Evolutionary conservation across 2,797 vertebrate genomes (phyloP).

Genomic region (Trichosurus vulpecula): DNA sequence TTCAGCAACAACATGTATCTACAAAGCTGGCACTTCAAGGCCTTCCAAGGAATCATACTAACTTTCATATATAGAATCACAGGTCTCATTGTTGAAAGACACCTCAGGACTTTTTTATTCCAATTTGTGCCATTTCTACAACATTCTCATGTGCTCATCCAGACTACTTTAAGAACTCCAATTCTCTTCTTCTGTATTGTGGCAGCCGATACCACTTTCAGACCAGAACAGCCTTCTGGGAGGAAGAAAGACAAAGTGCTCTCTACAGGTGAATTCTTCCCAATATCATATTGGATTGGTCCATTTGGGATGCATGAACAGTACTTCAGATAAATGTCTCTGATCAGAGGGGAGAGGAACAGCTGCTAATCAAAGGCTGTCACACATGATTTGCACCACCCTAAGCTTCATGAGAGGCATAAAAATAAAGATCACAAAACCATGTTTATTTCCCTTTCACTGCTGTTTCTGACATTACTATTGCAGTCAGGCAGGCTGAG

Average conservation of each 20-base stretch:
- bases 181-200: not conserved
- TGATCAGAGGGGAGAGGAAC: not conserved
- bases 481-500: constrained; percentile 53
- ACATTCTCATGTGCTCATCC: not conserved
- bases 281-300: not conserved
- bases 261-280: not conserved
- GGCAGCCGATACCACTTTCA: not conserved
- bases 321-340: constrained; percentile 14
- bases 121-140: not conserved
- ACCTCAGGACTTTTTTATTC: not conserved
- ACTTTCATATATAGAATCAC: not conserved
- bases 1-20: not conserved
- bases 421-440: constrained; percentile 10
- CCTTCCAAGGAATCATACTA: not conserved
- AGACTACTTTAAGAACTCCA: not conserved
- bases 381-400: not conserved
- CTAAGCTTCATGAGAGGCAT: constrained; percentile 35
- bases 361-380: constrained; percentile 49
- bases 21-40: not conserved
- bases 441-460: constrained; percentile 58
- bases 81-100: too few relatives aligned
- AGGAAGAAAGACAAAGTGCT: not conserved
- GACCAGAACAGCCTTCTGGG: not conserved
- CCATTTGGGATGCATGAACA: not conserved
- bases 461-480: constrained; percentile 56